Conservation (phyloP, 2,888 invertebrate genomes). For the Sphinx pinastri region DNA sequence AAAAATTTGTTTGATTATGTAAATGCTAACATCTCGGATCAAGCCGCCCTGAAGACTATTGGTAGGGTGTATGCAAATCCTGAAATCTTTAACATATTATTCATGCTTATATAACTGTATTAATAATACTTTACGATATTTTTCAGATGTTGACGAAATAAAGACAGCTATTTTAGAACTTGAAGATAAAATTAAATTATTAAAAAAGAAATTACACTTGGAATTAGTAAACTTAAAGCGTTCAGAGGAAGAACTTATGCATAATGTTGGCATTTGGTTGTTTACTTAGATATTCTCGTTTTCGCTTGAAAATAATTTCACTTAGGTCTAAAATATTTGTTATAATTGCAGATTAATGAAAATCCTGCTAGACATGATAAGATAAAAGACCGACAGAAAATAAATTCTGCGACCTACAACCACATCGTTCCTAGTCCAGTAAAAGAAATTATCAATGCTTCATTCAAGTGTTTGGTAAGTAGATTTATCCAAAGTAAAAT, state of each 20-base stretch:
- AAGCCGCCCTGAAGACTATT: constrained; percentile 49
- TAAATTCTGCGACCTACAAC: constrained; percentile 51
- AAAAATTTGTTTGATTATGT: constrained; percentile 59
- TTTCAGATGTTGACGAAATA: constrained; percentile 66
- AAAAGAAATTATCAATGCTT: constrained; percentile 63
- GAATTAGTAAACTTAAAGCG: constrained; percentile 51
- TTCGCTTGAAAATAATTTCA: neutral
- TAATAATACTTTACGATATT: neutral
- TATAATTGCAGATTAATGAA: constrained; percentile 45
- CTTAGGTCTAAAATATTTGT: constrained; percentile 4
- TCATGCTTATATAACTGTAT: neutral
- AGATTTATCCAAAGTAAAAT: neutral
- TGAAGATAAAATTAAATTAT: constrained; percentile 58
- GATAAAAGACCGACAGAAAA: constrained; percentile 41
- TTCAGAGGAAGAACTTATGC: constrained; percentile 49
- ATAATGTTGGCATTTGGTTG: constrained; percentile 53
- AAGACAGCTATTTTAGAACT: constrained; percentile 61
- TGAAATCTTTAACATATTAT: neutral
- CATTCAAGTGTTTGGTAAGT: constrained; percentile 66
- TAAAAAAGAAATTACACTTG: constrained; percentile 53
- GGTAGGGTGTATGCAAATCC: constrained; percentile 48
- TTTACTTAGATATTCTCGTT: neutral
- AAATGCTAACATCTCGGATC: constrained; percentile 51
- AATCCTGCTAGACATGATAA: constrained; percentile 34
- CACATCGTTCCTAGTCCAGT: constrained; percentile 72